Evolutionary conservation across 2,888 invertebrate species (phyloP).

Genomic region (Schizaphis graminum): DNA sequence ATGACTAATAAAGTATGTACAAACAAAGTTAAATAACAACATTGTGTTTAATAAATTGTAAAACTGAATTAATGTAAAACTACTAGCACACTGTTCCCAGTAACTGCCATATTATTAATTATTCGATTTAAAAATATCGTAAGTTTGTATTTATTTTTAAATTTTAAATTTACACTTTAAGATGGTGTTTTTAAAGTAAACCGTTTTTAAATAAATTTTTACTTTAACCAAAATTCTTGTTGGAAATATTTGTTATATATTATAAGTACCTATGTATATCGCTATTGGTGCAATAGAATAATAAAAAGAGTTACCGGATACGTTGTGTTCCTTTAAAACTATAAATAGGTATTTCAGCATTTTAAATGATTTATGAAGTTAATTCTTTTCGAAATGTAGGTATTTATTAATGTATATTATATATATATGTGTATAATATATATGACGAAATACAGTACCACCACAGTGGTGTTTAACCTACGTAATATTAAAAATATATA

Average conservation of each 20-base stretch:
- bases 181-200: not conserved
- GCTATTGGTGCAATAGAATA: not conserved
- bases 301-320: not conserved
- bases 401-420: too few species aligned
- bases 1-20: too few species aligned
- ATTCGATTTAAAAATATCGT: too few species aligned
- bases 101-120: too few species aligned
- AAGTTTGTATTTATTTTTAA: not conserved
- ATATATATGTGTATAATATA: too few species aligned
- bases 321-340: not conserved
- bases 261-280: not conserved
- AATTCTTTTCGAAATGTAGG: not conserved
- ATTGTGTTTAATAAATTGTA: too few species aligned
- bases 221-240: not conserved
- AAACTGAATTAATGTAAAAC: too few species aligned
- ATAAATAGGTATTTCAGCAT: not conserved
- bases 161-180: not conserved
- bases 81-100: too few species aligned
- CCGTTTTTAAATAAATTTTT: not conserved
- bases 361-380: not conserved
- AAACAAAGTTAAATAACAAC: too few species aligned
- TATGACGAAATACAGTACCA: too few species aligned
- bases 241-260: not conserved
- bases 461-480: too few species aligned
- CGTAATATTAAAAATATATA: too few species aligned